Percentiles rank a stretch among this genome's conserved stretches.
These are phyloP conservation scores for Jaculus jaculus DNA, from an alignment of 2,113 vertebrate species.

Conservation along the genomic window DNA sequence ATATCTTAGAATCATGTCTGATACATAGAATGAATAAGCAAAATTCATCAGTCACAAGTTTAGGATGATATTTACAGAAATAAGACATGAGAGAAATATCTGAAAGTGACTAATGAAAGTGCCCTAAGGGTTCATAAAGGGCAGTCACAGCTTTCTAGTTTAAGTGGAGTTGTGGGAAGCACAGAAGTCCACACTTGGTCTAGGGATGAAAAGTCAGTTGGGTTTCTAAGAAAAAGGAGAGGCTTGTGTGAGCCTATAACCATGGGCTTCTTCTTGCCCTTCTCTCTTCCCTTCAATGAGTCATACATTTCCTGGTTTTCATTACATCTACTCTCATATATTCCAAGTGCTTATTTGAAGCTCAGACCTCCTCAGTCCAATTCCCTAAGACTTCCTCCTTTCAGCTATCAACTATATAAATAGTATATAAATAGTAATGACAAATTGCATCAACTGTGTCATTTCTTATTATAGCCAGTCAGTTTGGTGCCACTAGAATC, in stretches of 20 bases:
- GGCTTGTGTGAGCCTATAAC: background rate
- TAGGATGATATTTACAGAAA: background rate
- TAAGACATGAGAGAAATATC: background rate
- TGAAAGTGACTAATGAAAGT: background rate
- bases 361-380: background rate
- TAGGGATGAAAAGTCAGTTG: background rate
- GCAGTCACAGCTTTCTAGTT: background rate
- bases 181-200: background rate
- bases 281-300: background rate
- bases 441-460: background rate
- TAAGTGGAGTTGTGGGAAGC: background rate
- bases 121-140: background rate
- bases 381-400: background rate
- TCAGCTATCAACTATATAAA: background rate
- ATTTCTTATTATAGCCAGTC: background rate
- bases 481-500: background rate
- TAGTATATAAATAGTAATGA: background rate
- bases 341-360: constrained; percentile 1
- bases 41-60: background rate
- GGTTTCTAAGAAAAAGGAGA: background rate
- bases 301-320: background rate
- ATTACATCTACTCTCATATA: background rate
- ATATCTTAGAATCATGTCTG: background rate
- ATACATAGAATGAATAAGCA: background rate
- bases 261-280: background rate